phyloP scores from a whole-genome alignment of 2,888 invertebrate species.

The Polydrusus tereticollis region DNA sequence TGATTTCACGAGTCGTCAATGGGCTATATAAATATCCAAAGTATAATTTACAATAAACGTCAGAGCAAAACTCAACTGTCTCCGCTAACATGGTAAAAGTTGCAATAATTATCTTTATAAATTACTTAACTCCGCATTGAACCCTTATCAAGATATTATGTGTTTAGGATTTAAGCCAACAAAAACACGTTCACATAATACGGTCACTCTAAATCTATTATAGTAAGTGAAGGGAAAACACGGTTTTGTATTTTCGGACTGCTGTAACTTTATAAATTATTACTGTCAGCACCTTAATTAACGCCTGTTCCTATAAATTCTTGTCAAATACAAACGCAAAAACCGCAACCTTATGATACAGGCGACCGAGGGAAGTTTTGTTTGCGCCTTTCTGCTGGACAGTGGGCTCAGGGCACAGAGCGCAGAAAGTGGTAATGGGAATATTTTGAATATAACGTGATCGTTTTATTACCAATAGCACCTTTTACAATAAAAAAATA shows the following conservation, averaged over 20 bases:
- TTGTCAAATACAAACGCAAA: constrained; percentile 6
- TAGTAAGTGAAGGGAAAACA: constrained; percentile 1
- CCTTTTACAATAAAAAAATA: too few species aligned
- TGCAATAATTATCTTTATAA: neutral
- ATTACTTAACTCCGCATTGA: neutral
- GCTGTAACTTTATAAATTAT: constrained; percentile 37
- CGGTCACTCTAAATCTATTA: constrained; percentile 3
- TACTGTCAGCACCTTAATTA: constrained; percentile 29
- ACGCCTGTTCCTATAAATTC: constrained; percentile 14
- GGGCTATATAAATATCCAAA: too few species aligned
- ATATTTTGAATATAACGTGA: neutral
- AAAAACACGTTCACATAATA: constrained; percentile 2
- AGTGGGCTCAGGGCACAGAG: neutral
- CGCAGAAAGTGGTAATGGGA: neutral
- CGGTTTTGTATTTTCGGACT: constrained; percentile 23
- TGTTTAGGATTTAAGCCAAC: neutral
- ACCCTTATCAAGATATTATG: constrained; percentile 1
- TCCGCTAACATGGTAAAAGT: neutral
- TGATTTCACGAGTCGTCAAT: too few species aligned
- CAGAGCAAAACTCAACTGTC: too few species aligned
- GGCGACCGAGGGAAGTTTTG: neutral
- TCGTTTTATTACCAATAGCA: too few species aligned
- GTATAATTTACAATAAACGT: too few species aligned
- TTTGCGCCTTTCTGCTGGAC: neutral
- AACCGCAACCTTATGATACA: neutral